Conservation (phyloP, 1,140 invertebrate species). For the Lysiphlebus fabarum region DNA sequence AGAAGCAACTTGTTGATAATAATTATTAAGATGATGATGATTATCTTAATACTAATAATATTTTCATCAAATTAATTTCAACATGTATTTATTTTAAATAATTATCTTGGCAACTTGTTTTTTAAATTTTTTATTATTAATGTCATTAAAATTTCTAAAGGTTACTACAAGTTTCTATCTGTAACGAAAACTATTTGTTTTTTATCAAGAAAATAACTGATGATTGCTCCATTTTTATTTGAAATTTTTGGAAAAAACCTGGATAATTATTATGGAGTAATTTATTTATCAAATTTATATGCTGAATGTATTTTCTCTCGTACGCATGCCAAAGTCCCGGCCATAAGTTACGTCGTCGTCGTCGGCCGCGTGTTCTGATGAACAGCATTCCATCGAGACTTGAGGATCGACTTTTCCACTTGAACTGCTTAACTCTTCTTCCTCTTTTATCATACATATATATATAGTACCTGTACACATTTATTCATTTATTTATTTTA, state of each 20-base stretch:
- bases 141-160: background rate
- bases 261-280: background rate
- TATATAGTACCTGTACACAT: slow-evolving; percentile 2
- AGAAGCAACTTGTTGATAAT: no score
- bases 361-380: slow-evolving; percentile 16
- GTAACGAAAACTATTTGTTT: background rate
- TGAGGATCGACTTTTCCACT: slow-evolving; percentile 20
- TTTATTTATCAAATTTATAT: no score
- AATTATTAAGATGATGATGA: no score
- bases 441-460: slow-evolving; percentile 12
- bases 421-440: slow-evolving; percentile 16
- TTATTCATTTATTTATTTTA: background rate
- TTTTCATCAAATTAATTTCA: no score
- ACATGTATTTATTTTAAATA: no score
- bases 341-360: slow-evolving; percentile 23
- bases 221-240: background rate
- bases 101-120: no score
- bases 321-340: slow-evolving; percentile 15
- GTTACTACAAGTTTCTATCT: background rate
- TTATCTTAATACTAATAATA: no score
- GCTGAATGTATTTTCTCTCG: background rate
- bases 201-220: background rate
- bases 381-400: slow-evolving; percentile 19
- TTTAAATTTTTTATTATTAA: no score
- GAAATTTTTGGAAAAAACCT: background rate